Evolutionary conservation across 1,140 invertebrate species (phyloP).

Genomic region (Heliconius himera): DNA sequence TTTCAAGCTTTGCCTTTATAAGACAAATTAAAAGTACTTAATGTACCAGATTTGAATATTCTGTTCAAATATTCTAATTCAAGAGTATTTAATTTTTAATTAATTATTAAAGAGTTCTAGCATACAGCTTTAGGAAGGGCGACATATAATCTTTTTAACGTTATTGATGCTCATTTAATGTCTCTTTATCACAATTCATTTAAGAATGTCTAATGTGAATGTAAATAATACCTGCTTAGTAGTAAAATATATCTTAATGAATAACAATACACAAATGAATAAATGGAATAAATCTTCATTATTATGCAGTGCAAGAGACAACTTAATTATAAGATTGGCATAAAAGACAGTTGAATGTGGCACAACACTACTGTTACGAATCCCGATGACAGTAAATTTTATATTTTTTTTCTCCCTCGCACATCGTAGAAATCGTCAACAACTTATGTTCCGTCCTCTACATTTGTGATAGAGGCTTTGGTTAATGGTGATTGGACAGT

Average conservation of each 20-base stretch:
- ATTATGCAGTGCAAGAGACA: neutral
- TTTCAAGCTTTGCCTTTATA: too few relatives aligned
- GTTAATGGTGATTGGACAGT: slow-evolving; percentile 36
- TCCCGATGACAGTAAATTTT: neutral
- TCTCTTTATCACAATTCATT: too few relatives aligned
- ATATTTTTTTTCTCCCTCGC: slow-evolving; percentile 28
- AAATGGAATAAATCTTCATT: neutral
- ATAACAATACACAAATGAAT: neutral
- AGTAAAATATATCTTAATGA: neutral
- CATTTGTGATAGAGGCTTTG: slow-evolving; percentile 25
- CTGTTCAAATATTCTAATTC: too few relatives aligned
- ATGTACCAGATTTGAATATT: too few relatives aligned
- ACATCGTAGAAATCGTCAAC: neutral
- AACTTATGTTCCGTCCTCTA: slow-evolving; percentile 20
- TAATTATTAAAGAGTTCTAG: too few relatives aligned
- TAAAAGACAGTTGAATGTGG: neutral
- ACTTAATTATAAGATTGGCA: neutral
- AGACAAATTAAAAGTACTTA: too few relatives aligned
- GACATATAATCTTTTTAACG: too few relatives aligned
- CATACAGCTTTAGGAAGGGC: too few relatives aligned
- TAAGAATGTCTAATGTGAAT: too few relatives aligned
- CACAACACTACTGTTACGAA: slow-evolving; percentile 8
- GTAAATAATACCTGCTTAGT: neutral
- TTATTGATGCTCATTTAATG: too few relatives aligned
- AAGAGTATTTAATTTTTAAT: too few relatives aligned